Evolutionary conservation across 2,113 vertebrate genomes (phyloP), one percentile per base, ranked within the genome.

Genomic region (Oncorhynchus masou): DNA sequence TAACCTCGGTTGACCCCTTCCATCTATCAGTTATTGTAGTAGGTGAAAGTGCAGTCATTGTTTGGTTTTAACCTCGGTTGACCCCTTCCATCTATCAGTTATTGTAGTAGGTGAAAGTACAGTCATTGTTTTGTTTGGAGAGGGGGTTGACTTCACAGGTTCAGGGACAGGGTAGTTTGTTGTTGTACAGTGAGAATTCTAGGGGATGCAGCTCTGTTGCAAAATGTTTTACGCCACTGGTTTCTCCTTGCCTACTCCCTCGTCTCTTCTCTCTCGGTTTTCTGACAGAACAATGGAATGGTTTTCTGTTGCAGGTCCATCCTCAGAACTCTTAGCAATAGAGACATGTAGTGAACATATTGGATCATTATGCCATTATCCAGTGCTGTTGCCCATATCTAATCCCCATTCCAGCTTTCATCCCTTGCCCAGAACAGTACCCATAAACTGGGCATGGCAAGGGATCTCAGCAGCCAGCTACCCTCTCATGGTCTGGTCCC

Each of bases 1-100:
- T 85, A 87, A 83, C 77, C 83, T 76, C 81, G 88, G 89, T 88
- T 91, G 88, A 91, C 90, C 89, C 73, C 74, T 49, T 34, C 54
- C 62, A 8, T 45, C 73, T 79, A 19, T 85, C 79, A 75, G 4
- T 1, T 19, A 19, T 19, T 54, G 51, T 54, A 54, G 62, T 12
- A 25, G 66, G 24, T 16, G 65, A 27, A 27, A 67, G 24, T 67
- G 65, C 29, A 11, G 75, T 86, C 87, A 81, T 88, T 86, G 82
- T 86, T 85, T 74, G 74, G 49, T 60, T 66, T 81, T 85, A 87
- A 83, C 77, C 83, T 76, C 81, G 88, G 89, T 88, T 91, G 88
- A 91, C 90, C 89, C 73, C 74, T 49, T 34, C 54, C 62, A 8
- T 45, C 73, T 79, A 19, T 85, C 79, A 75, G 4, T 1, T 19